phyloP scores from a whole-genome alignment of 2,797 vertebrate species.

The Loriculus beryllinus region DNA sequence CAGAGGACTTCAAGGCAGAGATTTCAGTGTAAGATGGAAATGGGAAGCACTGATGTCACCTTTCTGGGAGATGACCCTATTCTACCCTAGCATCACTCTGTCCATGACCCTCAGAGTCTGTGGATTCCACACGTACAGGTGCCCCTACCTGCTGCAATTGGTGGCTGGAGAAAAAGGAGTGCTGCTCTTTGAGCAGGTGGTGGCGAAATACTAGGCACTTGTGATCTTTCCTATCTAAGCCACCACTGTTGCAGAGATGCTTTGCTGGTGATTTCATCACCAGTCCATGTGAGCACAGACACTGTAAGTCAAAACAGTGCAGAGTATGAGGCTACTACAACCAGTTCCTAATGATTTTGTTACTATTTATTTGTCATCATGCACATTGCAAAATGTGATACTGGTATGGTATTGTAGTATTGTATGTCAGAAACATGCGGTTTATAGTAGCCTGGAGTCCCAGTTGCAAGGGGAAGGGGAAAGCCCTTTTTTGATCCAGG shows the following conservation, averaged over 20 bases:
- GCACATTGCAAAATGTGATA: rapidly evolving
- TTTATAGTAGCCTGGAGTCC: neutral
- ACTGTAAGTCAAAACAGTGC: neutral
- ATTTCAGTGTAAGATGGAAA: neutral
- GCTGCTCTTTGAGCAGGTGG: neutral
- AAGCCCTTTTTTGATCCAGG: neutral
- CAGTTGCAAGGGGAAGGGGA: neutral
- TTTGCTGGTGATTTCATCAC: neutral
- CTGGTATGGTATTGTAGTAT: rapidly evolving
- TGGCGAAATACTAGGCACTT: rapidly evolving
- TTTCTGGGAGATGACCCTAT: neutral
- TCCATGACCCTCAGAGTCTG: rapidly evolving
- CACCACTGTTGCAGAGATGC: rapidly evolving
- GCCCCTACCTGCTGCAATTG: neutral
- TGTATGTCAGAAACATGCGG: neutral
- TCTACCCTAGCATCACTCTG: neutral
- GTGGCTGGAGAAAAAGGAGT: neutral
- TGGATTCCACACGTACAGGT: neutral
- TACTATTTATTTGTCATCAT: neutral
- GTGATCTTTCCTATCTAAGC: rapidly evolving
- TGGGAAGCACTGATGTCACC: neutral
- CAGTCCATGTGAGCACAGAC: neutral
- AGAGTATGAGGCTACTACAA: neutral
- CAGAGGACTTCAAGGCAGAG: neutral
- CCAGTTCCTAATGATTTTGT: neutral